phyloP scores from a whole-genome alignment of 2,797 vertebrate genomes.

The Galago senegalensis region DNA sequence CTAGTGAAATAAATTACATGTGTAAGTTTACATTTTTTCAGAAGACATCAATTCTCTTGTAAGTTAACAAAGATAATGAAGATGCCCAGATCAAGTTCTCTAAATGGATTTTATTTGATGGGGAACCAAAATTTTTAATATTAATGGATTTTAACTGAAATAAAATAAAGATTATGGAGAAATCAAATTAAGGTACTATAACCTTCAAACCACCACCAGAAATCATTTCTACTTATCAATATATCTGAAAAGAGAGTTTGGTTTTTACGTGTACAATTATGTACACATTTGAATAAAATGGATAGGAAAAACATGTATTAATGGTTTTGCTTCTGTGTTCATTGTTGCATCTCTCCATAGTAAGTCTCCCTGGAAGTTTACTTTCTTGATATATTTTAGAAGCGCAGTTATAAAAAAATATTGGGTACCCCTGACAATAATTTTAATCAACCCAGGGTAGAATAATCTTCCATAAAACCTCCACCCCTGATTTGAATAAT shows the following conservation, averaged over 20 bases:
- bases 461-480: not conserved
- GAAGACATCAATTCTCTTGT: not conserved
- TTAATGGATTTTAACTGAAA: not conserved
- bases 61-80: not conserved
- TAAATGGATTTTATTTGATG: not conserved
- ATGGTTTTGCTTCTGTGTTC: not conserved
- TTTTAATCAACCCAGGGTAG: not conserved
- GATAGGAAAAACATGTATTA: not conserved
- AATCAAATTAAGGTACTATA: not conserved
- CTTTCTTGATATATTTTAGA: not conserved
- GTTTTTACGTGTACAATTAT: not conserved
- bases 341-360: not conserved
- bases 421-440: not conserved
- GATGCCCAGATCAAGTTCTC: not conserved
- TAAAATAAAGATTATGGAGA: not conserved
- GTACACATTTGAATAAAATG: not conserved
- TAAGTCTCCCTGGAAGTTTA: not conserved
- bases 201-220: not conserved
- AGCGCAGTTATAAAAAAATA: not conserved
- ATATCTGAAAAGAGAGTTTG: not conserved
- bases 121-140: not conserved
- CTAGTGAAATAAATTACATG: not conserved
- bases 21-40: not conserved
- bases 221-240: not conserved
- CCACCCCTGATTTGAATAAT: not conserved